Conservation (phyloP, 2,888 invertebrate species). For the Trachelus stipa region DNA sequence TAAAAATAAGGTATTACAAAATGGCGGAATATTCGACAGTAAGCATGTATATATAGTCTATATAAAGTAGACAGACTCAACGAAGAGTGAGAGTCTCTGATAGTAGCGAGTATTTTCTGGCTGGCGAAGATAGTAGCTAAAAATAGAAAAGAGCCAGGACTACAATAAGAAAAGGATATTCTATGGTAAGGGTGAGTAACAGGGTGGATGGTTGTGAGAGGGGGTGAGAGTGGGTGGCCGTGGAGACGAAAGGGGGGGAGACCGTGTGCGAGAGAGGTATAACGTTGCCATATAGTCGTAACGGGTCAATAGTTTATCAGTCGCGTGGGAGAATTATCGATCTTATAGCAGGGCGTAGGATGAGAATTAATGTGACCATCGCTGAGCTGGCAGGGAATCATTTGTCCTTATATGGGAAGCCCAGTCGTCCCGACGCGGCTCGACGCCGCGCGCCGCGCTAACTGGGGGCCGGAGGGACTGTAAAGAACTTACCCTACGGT, state of each 20-base stretch:
- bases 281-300: slow-evolving; percentile 1
- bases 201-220: neutral
- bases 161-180: slow-evolving; percentile 5
- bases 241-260: neutral
- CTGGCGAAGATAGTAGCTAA: slow-evolving; percentile 5
- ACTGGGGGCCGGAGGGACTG: slow-evolving; percentile 20
- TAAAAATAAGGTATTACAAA: no score
- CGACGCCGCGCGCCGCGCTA: neutral
- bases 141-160: neutral
- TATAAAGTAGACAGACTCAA: no score
- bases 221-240: neutral
- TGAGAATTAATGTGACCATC: slow-evolving; percentile 24
- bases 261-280: slow-evolving; percentile 9
- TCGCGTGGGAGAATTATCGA: slow-evolving; percentile 22
- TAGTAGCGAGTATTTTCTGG: no score
- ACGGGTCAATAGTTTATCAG: slow-evolving; percentile 24
- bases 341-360: slow-evolving; percentile 14
- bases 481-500: slow-evolving; percentile 24
- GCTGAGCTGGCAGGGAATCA: slow-evolving; percentile 26
- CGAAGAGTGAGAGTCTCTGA: no score
- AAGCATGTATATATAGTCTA: no score
- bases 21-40: no score
- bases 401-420: slow-evolving; percentile 18
- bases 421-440: no score
- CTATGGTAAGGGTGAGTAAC: neutral